Conservation (phyloP, 2,797 vertebrate genomes). For the Lepidocolaptes lacrymiger region DNA sequence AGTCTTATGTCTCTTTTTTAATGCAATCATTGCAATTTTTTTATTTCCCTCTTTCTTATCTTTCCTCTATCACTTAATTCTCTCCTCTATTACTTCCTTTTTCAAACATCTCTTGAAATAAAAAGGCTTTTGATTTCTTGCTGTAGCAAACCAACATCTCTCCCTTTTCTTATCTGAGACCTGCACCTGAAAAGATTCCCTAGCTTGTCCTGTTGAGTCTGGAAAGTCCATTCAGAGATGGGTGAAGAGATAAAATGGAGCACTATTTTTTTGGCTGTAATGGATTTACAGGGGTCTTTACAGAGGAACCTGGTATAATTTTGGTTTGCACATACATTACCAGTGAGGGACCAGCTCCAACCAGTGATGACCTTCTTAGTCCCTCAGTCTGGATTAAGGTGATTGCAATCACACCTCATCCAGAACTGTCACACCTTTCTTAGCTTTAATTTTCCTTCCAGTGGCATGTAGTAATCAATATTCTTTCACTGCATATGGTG, state of each 20-base stretch:
- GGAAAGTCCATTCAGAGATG: neutral
- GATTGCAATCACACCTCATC: neutral
- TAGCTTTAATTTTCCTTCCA: constrained; percentile 5
- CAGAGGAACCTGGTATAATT: neutral
- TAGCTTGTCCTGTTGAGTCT: neutral
- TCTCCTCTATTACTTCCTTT: neutral
- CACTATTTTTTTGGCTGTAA: neutral
- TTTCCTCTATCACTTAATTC: neutral
- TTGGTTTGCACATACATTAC: neutral
- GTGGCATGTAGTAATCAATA: neutral
- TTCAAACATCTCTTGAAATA: neutral
- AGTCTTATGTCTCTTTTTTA: neutral
- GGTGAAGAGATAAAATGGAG: neutral
- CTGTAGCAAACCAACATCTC: fast-evolving
- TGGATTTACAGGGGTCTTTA: neutral
- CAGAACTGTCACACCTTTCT: neutral
- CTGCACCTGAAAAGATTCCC: neutral
- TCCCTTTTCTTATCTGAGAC: neutral
- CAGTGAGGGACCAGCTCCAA: neutral
- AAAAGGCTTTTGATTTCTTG: neutral
- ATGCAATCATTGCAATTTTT: neutral
- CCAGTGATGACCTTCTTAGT: neutral
- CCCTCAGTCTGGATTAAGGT: neutral
- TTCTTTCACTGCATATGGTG: neutral
- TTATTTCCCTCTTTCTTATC: neutral